Evolutionary conservation across 2,888 invertebrate species (phyloP).

Genomic region (Scaptomyza reducta): DNA sequence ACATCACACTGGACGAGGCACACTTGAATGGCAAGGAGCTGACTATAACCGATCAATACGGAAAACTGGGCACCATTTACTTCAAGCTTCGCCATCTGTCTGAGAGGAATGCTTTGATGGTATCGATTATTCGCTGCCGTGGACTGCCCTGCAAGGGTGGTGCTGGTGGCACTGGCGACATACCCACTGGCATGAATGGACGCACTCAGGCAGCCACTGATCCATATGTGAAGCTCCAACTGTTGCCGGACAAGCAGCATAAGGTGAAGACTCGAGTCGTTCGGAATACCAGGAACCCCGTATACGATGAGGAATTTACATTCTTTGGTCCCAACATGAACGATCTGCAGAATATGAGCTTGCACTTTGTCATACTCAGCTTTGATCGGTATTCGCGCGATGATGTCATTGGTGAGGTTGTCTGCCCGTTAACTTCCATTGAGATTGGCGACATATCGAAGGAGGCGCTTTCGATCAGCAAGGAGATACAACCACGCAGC

Average conservation of each 20-base stretch:
- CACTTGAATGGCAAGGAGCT: slow-evolving; percentile 82
- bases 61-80: slow-evolving; percentile 93
- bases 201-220: slow-evolving; percentile 86
- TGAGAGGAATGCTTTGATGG: slow-evolving; percentile 95
- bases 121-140: slow-evolving; percentile 95
- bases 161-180: slow-evolving; percentile 86
- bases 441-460: slow-evolving; percentile 89
- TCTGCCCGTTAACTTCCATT: slow-evolving; percentile 89
- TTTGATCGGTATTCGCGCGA: slow-evolving; percentile 99
- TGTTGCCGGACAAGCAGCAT: slow-evolving; percentile 98
- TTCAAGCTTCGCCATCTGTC: slow-evolving; percentile 95
- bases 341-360: slow-evolving; percentile 94
- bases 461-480: slow-evolving; percentile 92
- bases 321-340: slow-evolving; percentile 96
- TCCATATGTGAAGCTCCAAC: slow-evolving; percentile 98
- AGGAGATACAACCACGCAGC: slow-evolving; percentile 96
- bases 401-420: slow-evolving; percentile 98
- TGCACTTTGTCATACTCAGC: slow-evolving; percentile 96
- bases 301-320: slow-evolving; percentile 99
- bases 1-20: slow-evolving; percentile 57
- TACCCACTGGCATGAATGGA: slow-evolving; percentile 83
- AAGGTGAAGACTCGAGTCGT: slow-evolving; percentile 98
- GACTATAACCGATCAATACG: slow-evolving; percentile 84
- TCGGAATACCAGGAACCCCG: slow-evolving; percentile 97
- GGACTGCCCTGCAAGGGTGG: slow-evolving; percentile 89